Base-by-base conservation (phyloP, 2,888 invertebrate genomes). In the Drosophila setosimentum region DNA sequence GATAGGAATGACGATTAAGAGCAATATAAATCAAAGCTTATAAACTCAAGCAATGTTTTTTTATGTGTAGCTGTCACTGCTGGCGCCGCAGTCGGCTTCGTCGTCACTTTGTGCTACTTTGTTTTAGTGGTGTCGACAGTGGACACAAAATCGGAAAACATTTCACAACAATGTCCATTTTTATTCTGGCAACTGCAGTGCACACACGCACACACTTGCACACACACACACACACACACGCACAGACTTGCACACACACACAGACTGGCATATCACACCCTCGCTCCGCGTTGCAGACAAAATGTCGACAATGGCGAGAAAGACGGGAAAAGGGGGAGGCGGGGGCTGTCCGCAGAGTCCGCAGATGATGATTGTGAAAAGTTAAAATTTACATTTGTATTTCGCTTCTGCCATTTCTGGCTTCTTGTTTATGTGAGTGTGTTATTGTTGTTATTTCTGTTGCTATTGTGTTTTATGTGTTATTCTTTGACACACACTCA, bases 91-190 rank as follows among this genome's bases (percentile, higher is more conserved):
- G 65, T 29, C 60, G 53, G 71, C 63, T 58, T 51, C 53, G 80
- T 53, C 77, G 67, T 74, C 86, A 73, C 63, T 76, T 54, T 76
- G 80, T 61, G 83, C 81, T 74, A 83, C 78, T 83, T 79, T 82
- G 63, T 86, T 83, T 86, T 79, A 71, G 78, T 79, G 84, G 79
- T 85, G 85, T 89, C 89, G 75, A 82, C 89, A 89, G 78, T 89
- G 86, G 84, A 89, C 87, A 85, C 77, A 71, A 76, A 85, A 75
- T 74, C 73, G 80, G 75, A 80, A 80, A 89, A 69, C 85, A 89
- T 86, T 86, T 86, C 89, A 87, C 87, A 86, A 89, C 87, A 87
- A 82, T 89, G 86, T 89, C 87, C 87, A 80, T 83, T 85, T 83
- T 80, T 73, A 77, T 65, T 70, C 73, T 74, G 79, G 60, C 87